Base-by-base conservation (phyloP, 2,888 invertebrate species). In the Syrista parreyssii region DNA sequence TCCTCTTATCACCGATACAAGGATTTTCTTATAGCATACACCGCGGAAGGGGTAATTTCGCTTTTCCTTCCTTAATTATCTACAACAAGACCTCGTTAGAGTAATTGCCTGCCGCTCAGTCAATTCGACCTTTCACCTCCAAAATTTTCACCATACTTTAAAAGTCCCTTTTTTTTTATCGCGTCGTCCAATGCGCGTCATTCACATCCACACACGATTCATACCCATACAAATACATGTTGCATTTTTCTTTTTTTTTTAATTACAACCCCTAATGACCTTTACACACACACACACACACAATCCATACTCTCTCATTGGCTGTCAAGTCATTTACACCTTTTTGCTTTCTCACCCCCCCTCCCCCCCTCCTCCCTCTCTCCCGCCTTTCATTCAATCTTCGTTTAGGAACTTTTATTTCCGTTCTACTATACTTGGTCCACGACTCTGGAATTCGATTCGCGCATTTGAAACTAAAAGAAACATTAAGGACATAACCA, bases 351-450 rank as follows among this genome's bases (percentile, higher is more conserved):
- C 72, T 71, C 12, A 69, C 34, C 11, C 69, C 31, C 33, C 30
- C 32, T 9, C 12, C 3, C 23, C 0, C 9, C 12, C 71, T 15
- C 0, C 9, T 31, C 71, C 9, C 32, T 12, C 69, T 9, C 55
- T 23, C 9, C 55, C 55, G 2, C 23, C 23, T 78, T 33, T 9
- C 55, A 55, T 55, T 55, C 2, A 55, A 55, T 55, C 55, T 23
- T 55, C 23, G 23, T 68, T 36, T 77, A 77, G 74, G 76, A 76
- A 77, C 77, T 77, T 74, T 76, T 74, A 9, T 55, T 74, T 15
- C 35, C 30, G 35, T 68, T 79, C 78, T 82, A 82, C 82, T 81
- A 82, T 80, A 83, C 80, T 84, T 84, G 84, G 84, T 84, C 84
- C 84, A 83, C 84, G 73, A 82, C 79, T 84, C 81, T 78, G 79